Percentiles rank a stretch among this genome's conserved stretches.
Conservation (phyloP, 2,113 vertebrate species). For the Phocoena phocoena region DNA sequence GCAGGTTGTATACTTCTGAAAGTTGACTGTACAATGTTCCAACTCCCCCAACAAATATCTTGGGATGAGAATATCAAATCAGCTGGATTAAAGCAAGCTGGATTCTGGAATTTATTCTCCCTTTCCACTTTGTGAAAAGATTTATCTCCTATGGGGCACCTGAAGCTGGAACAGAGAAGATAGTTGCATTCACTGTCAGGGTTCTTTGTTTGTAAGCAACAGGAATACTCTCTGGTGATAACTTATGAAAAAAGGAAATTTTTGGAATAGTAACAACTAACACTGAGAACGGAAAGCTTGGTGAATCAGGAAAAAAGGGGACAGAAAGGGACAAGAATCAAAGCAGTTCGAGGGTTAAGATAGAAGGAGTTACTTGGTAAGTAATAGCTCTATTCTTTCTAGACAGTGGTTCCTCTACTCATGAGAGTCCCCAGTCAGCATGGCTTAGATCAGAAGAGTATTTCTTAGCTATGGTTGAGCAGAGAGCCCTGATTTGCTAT, state of each 20-base stretch:
- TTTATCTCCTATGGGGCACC: neutral
- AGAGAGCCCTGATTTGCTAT: neutral
- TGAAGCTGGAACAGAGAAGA: neutral
- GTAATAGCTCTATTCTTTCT: too few relatives aligned
- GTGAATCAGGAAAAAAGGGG: neutral
- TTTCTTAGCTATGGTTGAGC: neutral
- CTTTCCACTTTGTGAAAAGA: neutral
- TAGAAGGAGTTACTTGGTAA: neutral
- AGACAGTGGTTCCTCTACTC: neutral
- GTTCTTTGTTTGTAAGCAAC: neutral
- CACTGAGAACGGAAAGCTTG: neutral
- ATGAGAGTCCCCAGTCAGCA: too few relatives aligned
- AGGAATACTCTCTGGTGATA: neutral
- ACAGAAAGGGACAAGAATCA: neutral
- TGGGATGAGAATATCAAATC: neutral
- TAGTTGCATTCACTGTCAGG: neutral
- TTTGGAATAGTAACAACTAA: neutral
- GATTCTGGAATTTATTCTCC: neutral
- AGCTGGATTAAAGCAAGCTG: neutral
- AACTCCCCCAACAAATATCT: neutral
- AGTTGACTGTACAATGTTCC: neutral
- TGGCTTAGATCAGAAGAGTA: neutral
- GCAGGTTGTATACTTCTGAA: neutral
- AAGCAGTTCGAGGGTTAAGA: neutral
- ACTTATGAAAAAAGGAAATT: neutral